Evolutionary conservation across 2,888 invertebrate species (phyloP).

Genomic region (Aphelenchoides bicaudatus): DNA sequence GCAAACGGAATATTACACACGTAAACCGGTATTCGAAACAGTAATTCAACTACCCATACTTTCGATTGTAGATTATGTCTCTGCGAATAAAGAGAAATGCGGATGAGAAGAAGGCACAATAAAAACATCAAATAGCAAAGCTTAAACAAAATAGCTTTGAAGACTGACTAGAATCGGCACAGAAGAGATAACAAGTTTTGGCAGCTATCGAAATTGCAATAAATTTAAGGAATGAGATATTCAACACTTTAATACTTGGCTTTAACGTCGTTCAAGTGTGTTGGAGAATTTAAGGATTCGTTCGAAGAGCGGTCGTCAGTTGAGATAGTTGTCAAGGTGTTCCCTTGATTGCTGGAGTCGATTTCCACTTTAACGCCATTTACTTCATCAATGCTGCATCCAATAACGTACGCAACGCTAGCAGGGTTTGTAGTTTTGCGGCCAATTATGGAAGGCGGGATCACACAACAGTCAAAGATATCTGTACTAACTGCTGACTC

Average conservation of each 20-base stretch:
- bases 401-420: background rate
- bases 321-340: background rate
- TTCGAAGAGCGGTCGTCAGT: background rate
- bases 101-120: too few species aligned
- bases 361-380: background rate
- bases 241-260: background rate
- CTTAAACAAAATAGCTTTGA: too few species aligned
- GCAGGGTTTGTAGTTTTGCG: background rate
- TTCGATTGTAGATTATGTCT: too few species aligned
- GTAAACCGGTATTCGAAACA: too few species aligned
- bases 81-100: too few species aligned
- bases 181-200: background rate
- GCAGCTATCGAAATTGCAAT: background rate
- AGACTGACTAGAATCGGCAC: background rate
- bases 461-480: constrained; percentile 16
- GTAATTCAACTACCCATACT: too few species aligned
- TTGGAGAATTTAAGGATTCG: background rate
- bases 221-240: background rate
- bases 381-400: background rate
- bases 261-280: background rate
- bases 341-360: background rate
- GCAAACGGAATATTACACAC: too few species aligned
- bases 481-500: constrained; percentile 14
- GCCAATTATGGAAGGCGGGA: constrained; percentile 15
- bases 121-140: too few species aligned